These are phyloP conservation scores for Pelosia muscerda DNA, from an alignment of 2,888 invertebrate species.

Conservation along the genomic window DNA sequence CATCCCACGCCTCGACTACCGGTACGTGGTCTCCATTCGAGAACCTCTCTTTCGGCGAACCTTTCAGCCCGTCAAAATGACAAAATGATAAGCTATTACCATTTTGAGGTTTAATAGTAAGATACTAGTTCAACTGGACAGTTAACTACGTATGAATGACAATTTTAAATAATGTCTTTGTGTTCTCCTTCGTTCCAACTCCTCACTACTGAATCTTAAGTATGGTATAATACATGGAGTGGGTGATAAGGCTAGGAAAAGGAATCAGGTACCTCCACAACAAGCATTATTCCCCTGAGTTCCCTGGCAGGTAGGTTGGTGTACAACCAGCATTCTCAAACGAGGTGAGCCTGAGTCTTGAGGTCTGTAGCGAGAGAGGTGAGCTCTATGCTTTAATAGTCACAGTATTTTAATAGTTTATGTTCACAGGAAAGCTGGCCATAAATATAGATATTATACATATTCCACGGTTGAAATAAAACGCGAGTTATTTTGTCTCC, in stretches of 20 bases:
- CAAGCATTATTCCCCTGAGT: conserved; percentile 63
- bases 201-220: neutral
- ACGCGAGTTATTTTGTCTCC: too few relatives aligned
- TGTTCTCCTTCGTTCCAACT: too few relatives aligned
- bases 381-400: conserved; percentile 53
- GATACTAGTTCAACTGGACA: too few relatives aligned
- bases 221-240: neutral
- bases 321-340: conserved; percentile 79
- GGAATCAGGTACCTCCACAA: conserved; percentile 68
- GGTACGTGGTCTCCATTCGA: too few relatives aligned
- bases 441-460: neutral
- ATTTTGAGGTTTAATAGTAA: too few relatives aligned
- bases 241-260: neutral
- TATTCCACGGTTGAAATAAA: too few relatives aligned
- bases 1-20: too few relatives aligned
- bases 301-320: conserved; percentile 66
- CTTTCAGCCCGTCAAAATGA: too few relatives aligned
- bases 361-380: conserved; percentile 78
- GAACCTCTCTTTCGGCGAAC: too few relatives aligned
- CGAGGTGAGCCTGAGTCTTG: conserved; percentile 57
- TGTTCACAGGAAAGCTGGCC: neutral
- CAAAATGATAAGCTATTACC: too few relatives aligned
- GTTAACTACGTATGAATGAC: too few relatives aligned
- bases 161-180: too few relatives aligned
- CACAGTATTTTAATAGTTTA: neutral